Percentiles rank a stretch among this genome's conserved stretches.
phyloP scores from a whole-genome alignment of 2,797 vertebrate genomes.

The Ciconia nigra region DNA sequence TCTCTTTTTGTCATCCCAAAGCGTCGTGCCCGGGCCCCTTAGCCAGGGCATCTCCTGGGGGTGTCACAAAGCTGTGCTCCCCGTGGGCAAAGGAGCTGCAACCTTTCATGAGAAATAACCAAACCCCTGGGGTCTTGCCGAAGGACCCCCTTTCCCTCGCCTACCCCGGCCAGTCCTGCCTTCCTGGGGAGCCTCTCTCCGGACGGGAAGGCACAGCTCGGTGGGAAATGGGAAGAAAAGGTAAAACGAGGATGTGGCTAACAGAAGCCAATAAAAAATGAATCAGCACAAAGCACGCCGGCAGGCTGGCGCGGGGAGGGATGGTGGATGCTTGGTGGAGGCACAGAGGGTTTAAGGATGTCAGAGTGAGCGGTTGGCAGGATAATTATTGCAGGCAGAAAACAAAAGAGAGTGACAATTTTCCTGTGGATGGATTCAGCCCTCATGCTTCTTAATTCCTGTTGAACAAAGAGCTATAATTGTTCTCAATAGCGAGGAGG shows the following conservation, averaged over 20 bases:
- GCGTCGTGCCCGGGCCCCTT: accelerated
- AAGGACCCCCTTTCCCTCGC: not conserved
- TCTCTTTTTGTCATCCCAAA: not conserved
- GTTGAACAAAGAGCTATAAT: slow-evolving; percentile 67
- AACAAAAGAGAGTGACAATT: slow-evolving; percentile 68
- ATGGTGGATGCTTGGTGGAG: not conserved
- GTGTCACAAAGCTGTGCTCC: too few relatives aligned
- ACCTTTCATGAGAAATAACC: too few relatives aligned
- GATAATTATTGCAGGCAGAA: slow-evolving; percentile 58
- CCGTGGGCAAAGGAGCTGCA: not conserved
- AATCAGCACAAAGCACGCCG: not conserved
- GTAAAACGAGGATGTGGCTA: not conserved
- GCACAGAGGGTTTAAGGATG: slow-evolving; percentile 25
- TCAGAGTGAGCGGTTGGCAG: slow-evolving; percentile 44
- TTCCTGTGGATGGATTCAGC: slow-evolving; percentile 64
- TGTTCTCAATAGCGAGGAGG: slow-evolving; percentile 66
- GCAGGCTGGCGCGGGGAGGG: not conserved
- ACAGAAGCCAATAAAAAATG: not conserved
- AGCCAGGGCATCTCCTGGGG: too few relatives aligned
- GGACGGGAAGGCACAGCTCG: not conserved
- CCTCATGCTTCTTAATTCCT: slow-evolving; percentile 66
- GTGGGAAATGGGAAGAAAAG: not conserved
- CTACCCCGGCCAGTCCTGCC: accelerated
- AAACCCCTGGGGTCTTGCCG: accelerated
- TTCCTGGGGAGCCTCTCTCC: not conserved